phyloP scores from a whole-genome alignment of 2,113 vertebrate species.

The Dendrocopos noguchii region DNA sequence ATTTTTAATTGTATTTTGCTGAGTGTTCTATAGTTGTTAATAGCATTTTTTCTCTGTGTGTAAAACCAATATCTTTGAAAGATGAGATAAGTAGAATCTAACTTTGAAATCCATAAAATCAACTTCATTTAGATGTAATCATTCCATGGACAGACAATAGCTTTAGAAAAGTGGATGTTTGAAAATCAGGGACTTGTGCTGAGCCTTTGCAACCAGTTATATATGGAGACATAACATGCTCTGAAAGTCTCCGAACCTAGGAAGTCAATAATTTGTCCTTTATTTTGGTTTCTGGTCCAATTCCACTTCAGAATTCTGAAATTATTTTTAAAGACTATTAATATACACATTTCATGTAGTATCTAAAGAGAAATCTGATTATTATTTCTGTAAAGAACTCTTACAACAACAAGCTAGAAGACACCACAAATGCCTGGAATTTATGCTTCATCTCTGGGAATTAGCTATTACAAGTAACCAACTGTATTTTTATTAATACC shows the following conservation, averaged over 20 bases:
- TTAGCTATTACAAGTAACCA: too few relatives aligned
- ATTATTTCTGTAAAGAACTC: not conserved
- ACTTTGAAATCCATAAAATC: not conserved
- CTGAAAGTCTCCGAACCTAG: not conserved
- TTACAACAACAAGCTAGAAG: not conserved
- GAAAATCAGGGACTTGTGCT: not conserved
- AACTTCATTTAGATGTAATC: not conserved
- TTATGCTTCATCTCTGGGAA: too few relatives aligned
- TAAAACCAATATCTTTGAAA: not conserved
- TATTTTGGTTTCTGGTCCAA: not conserved
- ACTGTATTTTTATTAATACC: too few relatives aligned
- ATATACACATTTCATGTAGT: not conserved
- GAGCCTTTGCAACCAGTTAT: not conserved
- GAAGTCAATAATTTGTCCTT: not conserved
- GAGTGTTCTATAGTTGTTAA: not conserved
- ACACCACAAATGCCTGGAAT: not conserved
- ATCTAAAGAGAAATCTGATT: not conserved
- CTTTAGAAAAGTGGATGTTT: not conserved
- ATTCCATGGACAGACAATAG: not conserved
- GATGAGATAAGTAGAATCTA: not conserved
- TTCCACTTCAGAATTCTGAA: not conserved
- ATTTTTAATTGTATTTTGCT: not conserved
- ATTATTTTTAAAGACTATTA: not conserved
- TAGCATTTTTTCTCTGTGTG: not conserved
- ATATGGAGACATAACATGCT: not conserved